Base-by-base conservation (phyloP, 2,113 vertebrate species). In the Erythrolamprus reginae region DNA sequence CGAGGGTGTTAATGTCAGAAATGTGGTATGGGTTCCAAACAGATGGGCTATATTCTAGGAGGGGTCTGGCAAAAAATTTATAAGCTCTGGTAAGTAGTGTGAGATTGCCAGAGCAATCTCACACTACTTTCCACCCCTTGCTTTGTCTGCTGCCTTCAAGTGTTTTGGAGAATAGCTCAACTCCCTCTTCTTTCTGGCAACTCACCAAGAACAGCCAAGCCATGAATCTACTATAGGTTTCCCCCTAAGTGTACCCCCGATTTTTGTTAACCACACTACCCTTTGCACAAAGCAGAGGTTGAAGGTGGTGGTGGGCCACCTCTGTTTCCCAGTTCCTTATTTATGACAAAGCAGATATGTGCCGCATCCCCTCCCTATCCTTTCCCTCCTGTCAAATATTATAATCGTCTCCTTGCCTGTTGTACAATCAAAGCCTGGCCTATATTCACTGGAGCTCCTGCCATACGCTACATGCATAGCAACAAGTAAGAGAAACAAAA, bases 381-480 rank as follows among this genome's bases (percentile, higher is more conserved):
- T 92, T 94, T 94, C 82, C 89, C 88, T 94, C 89, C 95, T 95
- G 95, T 96, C 96, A 96, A 95, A 95, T 95, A 96, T 96, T 95
- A 96, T 96, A 93, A 95, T 95, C 95, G 94, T 96, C 96, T 96
- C 95, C 96, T 95, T 95, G 95, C 94, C 58, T 96, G 95, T 95
- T 95, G 95, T 96, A 96, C 96, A 96, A 96, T 96, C 96, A 94
- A 96, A 96, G 95, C 92, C 93, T 96, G 95, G 91, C 96, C 96
- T 96, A 96, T 89, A 96, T 96, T 96, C 4, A 0, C 95, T 61
- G 90, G 94, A 93, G 94, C 95, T 96, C 94, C 95, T 96, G 94
- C 95, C 93, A 95, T 95, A 96, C 92, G 92, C 95, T 3, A 3
- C 93, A 88, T 92, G 95, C 96, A 96, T 96, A 96, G 96, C 96